Evolutionary conservation across 1,140 invertebrate species (phyloP), one percentile per base, ranked within the genome.

Genomic region (Drosophila hydei): DNA sequence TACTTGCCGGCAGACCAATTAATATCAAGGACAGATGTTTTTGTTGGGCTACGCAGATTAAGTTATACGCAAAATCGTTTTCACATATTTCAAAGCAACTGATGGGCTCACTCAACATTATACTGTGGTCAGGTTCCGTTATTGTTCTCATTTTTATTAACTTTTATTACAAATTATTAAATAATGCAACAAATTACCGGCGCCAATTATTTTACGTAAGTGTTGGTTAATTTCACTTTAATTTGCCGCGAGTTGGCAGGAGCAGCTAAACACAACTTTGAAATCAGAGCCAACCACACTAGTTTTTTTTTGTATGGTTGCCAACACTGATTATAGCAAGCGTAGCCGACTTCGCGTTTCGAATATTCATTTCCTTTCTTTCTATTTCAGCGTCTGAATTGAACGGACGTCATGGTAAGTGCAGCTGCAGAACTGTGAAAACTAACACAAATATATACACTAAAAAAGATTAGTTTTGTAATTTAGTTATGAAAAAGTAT

Each of bases 401-500:
- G 88, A 77, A 73, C 62, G 70, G 90, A 89, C 84, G 87, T 71
- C 75, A 91, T 91, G 83, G 90, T 91, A 72, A 91, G 83, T 59
- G 51, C 19, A 21, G 0, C 0, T 27, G n/a, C n/a, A 1, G 14
- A 42, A 14, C 16, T 5, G 33, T 12, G 8, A 45, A 48, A 25
- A 47, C 3, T 9, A 27, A 14, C 8, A 9, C 8, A 23, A 48
- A 51, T 33, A 30, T 36, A 27, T 2, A 36, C 33, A 19, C 38
- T 0, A 19, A n/a, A 16, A 25, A 14, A 18, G 23, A 18, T 14
- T 16, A 48, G 8, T 55, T 4, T 12, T 25, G 14, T 36, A 38
- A n/a, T 38, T 38, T 38, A 14, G 12, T 4, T 27, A 1, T 61
- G 14, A 43, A 2, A 2, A 3, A 27, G 9, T 11, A 19, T 11